These are phyloP conservation scores for Pristionchus pacificus DNA, from an alignment of 1,140 invertebrate genomes.

Conservation along the genomic window DNA sequence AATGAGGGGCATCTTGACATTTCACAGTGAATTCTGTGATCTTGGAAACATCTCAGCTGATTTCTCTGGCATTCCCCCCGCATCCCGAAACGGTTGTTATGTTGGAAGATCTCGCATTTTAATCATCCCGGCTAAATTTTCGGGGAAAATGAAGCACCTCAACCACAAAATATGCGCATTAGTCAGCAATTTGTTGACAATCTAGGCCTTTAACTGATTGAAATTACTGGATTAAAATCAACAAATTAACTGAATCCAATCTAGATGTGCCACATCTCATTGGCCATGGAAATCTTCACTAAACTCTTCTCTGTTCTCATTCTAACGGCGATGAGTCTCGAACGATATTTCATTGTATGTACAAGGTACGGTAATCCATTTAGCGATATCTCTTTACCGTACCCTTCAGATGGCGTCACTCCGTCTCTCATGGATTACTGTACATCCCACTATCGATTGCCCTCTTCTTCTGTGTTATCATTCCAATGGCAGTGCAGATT, in stretches of 20 bases:
- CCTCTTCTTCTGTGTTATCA: conserved; percentile 18
- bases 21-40: too few species aligned
- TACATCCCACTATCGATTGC: conserved; percentile 16
- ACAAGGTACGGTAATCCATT: conserved; percentile 19
- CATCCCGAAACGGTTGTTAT: too few species aligned
- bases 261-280: conserved; percentile 22
- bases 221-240: neutral
- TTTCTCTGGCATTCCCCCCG: too few species aligned
- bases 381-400: neutral
- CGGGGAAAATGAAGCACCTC: too few species aligned
- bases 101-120: too few species aligned
- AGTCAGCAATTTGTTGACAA: too few species aligned
- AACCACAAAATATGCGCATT: too few species aligned
- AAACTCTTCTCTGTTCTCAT: conserved; percentile 33
- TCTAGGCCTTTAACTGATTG: neutral
- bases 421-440: neutral
- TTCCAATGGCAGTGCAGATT: conserved; percentile 13
- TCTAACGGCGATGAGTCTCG: conserved; percentile 32
- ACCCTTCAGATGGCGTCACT: neutral
- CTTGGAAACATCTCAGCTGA: too few species aligned
- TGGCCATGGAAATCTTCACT: conserved; percentile 27
- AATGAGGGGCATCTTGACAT: too few species aligned
- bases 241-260: too few species aligned
- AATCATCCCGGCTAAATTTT: too few species aligned
- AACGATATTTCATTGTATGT: conserved; percentile 33